Evolutionary conservation across 92 coral and sea anemone genomes (phyloP).

Genomic region (Parazoanthus darwini): DNA sequence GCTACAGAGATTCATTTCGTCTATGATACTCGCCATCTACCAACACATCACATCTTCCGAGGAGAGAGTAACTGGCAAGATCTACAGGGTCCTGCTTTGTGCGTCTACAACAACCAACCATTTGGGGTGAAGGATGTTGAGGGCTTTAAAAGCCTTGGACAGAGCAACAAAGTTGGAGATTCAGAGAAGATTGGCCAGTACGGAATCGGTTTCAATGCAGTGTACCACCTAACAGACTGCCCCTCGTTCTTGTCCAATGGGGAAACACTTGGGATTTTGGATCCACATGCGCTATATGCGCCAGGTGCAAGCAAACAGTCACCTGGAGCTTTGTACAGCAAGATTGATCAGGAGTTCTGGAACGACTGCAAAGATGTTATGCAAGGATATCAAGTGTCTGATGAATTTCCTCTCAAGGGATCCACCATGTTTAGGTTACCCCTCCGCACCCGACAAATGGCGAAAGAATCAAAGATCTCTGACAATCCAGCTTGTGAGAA

Average conservation of each 20-base stretch:
- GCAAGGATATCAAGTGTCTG: slow-evolving; percentile 11
- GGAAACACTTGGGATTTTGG: slow-evolving; percentile 35
- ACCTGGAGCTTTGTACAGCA: slow-evolving; percentile 19
- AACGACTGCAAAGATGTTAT: slow-evolving; percentile 10
- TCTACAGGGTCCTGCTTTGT: slow-evolving; percentile 50
- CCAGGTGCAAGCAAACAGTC: slow-evolving; percentile 6
- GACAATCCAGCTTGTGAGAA: neutral
- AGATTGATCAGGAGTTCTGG: slow-evolving; percentile 8
- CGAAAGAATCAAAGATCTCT: slow-evolving; percentile 27
- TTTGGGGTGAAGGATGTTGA: slow-evolving; percentile 27
- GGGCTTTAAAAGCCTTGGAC: slow-evolving; percentile 45
- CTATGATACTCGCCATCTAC: slow-evolving; percentile 72
- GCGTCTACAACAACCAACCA: slow-evolving; percentile 46
- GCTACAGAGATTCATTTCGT: slow-evolving; percentile 85
- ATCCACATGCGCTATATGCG: slow-evolving; percentile 36
- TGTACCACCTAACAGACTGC: slow-evolving; percentile 51
- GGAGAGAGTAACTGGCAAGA: slow-evolving; percentile 14
- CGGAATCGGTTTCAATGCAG: slow-evolving; percentile 52
- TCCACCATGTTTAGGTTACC: slow-evolving; percentile 48
- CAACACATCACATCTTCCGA: slow-evolving; percentile 10
- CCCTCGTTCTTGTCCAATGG: slow-evolving; percentile 44
- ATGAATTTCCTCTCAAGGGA: slow-evolving; percentile 30
- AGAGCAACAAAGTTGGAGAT: slow-evolving; percentile 32
- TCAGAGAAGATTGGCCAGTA: slow-evolving; percentile 35
- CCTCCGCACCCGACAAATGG: slow-evolving; percentile 14